Evolutionary conservation across 1,140 invertebrate species (phyloP), one percentile per base, ranked within the genome.

Genomic region (Tetragonula clypearis): DNA sequence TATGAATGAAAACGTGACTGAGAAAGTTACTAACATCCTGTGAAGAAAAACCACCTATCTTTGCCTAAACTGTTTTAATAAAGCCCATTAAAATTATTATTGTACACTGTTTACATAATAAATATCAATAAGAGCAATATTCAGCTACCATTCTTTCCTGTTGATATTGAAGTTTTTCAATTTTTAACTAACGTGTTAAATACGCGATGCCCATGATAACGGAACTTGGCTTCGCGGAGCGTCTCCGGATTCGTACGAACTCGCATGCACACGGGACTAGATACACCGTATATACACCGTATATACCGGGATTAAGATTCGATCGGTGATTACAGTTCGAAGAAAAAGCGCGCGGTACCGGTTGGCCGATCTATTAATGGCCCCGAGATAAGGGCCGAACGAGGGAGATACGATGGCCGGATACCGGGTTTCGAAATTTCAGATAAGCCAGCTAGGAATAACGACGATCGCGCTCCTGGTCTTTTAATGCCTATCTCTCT

Each of bases 171-270:
- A 49, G 41, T 8, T 49, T 49, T 8, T 49, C 41, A 49, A 49
- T 49, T 49, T 49, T 49, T 49, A 49, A 49, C 9, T 49, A 8
- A 49, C 41, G 41, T 8, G 41, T 49, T 49, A 92, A 94, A 93
- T 94, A 94, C 94, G 93, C 93, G 93, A 94, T 91, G 90, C 87
- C 75, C 75, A 30, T 90, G 84, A 91, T 92, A 92, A 93, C 92
- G 84, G 89, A 79, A n/a, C 23, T 78, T 84, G 87, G 89, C 90
- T 91, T 92, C 90, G 88, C 89, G 72, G 77, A 85, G 76, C 76
- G 76, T 71, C 66, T 79, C 35, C 73, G 68, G 55, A 55, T 41
- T 41, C 49, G 17, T 55, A 76, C 49, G 56, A 68, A 21, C 14
- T 6, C 21, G 0, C 30, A 21, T 21, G 26, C 35, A 26, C 17